Evolutionary conservation across 37 sponge, comb jelly and placozoan genomes (phyloP).

Genomic region (Tethya wilhelma): DNA sequence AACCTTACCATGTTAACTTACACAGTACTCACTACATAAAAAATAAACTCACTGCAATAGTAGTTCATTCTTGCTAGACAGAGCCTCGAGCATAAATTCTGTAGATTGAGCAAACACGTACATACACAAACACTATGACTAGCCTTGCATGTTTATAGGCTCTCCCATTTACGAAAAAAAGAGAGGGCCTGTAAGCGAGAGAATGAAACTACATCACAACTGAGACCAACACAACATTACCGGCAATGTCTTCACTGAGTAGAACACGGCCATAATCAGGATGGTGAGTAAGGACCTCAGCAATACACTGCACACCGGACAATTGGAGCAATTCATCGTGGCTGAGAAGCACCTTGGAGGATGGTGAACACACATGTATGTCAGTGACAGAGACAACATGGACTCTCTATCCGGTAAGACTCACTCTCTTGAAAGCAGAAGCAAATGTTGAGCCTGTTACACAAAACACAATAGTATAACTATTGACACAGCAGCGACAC

Average conservation of each 20-base stretch:
- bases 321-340: constrained; percentile 56
- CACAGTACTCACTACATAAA: background rate
- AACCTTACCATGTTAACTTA: background rate
- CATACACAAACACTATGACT: background rate
- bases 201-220: background rate
- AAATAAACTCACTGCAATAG: constrained; percentile 28
- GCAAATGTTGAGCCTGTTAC: constrained; percentile 59
- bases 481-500: background rate
- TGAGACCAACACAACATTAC: background rate
- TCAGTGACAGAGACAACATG: background rate
- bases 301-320: constrained; percentile 65
- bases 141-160: background rate
- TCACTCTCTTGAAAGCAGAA: constrained; percentile 60
- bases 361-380: background rate
- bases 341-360: constrained; percentile 59
- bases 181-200: background rate
- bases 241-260: constrained; percentile 73
- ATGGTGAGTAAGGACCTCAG: constrained; percentile 46
- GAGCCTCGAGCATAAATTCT: constrained; percentile 76
- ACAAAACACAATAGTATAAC: background rate
- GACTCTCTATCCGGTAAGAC: background rate
- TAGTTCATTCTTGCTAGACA: constrained; percentile 58
- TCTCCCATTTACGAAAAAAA: background rate
- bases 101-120: background rate
- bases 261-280: constrained; percentile 39